Evolutionary conservation across 2,888 invertebrate species (phyloP).

Genomic region (Orgyia antiqua): DNA sequence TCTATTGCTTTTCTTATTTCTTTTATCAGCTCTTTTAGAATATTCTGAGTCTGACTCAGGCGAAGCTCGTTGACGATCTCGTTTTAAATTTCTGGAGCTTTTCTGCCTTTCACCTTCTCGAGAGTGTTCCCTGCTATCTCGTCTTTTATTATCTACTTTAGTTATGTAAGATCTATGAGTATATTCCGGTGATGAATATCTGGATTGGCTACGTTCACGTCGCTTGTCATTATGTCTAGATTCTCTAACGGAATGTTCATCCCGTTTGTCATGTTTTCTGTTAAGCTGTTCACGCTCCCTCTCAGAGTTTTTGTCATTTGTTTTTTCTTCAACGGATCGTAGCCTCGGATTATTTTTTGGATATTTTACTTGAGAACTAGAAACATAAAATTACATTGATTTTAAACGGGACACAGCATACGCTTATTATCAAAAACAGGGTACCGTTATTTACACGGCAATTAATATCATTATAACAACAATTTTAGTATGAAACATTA

Average conservation of each 20-base stretch:
- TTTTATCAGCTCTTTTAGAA: constrained; percentile 34
- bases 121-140: constrained; percentile 41
- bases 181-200: constrained; percentile 44
- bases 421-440: no score
- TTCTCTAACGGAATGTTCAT: constrained; percentile 32
- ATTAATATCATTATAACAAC: no score
- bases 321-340: constrained; percentile 50
- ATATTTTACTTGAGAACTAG: constrained; percentile 61
- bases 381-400: constrained; percentile 9
- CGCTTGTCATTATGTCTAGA: constrained; percentile 39
- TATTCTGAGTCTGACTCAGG: constrained; percentile 47
- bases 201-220: constrained; percentile 43
- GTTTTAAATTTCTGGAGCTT: constrained; percentile 39
- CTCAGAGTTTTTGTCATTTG: constrained; percentile 61
- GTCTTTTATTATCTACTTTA: constrained; percentile 49
- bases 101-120: constrained; percentile 38
- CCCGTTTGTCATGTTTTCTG: constrained; percentile 55
- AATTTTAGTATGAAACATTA: no score
- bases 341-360: constrained; percentile 51
- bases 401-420: no score
- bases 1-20: constrained; percentile 37
- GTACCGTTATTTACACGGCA: no score
- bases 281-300: constrained; percentile 60
- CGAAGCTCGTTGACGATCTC: constrained; percentile 37
- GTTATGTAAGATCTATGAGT: constrained; percentile 53